These are phyloP conservation scores for Galeruca laticollis DNA, from an alignment of 2,888 invertebrate genomes.

Conservation along the genomic window DNA sequence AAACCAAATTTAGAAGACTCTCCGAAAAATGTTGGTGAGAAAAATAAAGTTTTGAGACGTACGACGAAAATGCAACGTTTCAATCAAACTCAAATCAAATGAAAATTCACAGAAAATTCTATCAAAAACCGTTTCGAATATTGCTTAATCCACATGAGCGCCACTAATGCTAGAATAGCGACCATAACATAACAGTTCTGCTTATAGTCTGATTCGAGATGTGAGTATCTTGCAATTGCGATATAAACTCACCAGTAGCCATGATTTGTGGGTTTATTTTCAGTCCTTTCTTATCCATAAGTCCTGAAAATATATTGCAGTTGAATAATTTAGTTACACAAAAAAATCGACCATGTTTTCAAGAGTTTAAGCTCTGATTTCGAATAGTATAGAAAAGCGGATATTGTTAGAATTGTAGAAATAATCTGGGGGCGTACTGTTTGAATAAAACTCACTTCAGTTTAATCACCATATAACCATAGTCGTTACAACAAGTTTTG, in stretches of 20 bases:
- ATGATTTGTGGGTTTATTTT: background rate
- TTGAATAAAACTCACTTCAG: conserved; percentile 24
- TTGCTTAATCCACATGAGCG: too few relatives aligned
- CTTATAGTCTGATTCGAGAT: background rate
- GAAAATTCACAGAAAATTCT: too few relatives aligned
- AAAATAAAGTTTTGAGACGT: too few relatives aligned
- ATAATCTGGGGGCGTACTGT: conserved; percentile 24
- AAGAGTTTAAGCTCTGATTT: conserved; percentile 34
- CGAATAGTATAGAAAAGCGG: conserved; percentile 13
- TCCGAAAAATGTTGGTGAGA: too few relatives aligned
- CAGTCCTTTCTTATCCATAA: background rate
- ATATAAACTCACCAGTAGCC: background rate
- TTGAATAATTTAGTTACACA: conserved; percentile 1
- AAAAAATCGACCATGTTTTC: conserved; percentile 21
- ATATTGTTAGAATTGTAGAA: conserved; percentile 22
- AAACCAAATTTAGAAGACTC: too few relatives aligned
- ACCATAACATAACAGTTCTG: too few relatives aligned
- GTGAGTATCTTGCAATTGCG: too few relatives aligned
- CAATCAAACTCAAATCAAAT: too few relatives aligned
- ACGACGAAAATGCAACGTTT: too few relatives aligned
- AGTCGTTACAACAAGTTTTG: background rate
- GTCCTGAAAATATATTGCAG: background rate
- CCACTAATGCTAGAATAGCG: too few relatives aligned
- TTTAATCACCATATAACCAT: conserved; percentile 9
- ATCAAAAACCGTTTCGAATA: too few relatives aligned